Evolutionary conservation across 2,797 vertebrate species (phyloP).

Genomic region (Gymnopithys bicolor): DNA sequence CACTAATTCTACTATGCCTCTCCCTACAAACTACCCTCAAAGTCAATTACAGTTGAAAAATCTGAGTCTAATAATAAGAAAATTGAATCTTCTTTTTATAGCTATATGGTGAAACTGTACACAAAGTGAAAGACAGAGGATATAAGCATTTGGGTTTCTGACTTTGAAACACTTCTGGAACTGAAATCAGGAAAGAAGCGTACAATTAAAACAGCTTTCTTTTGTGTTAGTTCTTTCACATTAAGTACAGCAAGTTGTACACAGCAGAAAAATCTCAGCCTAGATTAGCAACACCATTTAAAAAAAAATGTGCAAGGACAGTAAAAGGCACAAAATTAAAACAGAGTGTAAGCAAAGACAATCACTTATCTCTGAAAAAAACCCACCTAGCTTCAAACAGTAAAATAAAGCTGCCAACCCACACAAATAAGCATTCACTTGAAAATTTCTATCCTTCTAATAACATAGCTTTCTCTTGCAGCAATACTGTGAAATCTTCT

Average conservation of each 20-base stretch:
- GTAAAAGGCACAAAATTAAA: background rate
- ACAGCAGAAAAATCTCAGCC: background rate
- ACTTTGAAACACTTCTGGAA: background rate
- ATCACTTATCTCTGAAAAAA: background rate
- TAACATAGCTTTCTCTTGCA: background rate
- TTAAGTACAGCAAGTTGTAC: background rate
- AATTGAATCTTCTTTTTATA: background rate
- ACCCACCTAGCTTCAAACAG: fast-evolving
- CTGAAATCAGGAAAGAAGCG: background rate
- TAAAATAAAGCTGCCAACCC: background rate
- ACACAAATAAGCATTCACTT: background rate
- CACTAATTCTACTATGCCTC: background rate
- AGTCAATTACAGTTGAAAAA: background rate
- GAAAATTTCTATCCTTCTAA: background rate
- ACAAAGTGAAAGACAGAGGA: background rate
- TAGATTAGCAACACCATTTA: background rate
- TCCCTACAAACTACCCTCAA: background rate
- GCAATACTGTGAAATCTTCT: background rate
- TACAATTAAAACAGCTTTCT: background rate
- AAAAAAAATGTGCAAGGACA: background rate
- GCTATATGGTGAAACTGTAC: background rate
- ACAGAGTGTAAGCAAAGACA: background rate
- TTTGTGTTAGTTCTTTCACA: background rate
- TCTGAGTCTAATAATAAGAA: background rate
- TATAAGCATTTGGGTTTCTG: background rate